phyloP scores from a whole-genome alignment of 2,113 vertebrate species.

The Odontophorus gujanensis region DNA sequence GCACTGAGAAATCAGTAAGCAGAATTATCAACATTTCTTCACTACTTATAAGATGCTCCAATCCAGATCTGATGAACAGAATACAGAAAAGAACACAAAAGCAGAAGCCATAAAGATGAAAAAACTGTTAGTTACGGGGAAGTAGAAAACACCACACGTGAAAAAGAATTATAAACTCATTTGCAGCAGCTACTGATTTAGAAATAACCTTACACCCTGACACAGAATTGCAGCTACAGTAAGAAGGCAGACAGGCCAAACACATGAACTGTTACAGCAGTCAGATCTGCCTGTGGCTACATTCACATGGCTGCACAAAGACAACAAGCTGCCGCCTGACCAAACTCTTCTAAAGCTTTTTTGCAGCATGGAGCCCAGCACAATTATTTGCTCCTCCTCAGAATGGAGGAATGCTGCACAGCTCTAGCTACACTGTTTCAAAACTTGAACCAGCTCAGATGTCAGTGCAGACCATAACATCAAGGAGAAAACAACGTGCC shows the following conservation, averaged over 20 bases:
- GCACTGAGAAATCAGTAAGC: neutral
- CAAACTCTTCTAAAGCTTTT: neutral
- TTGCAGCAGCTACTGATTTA: neutral
- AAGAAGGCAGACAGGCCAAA: neutral
- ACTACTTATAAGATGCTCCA: neutral
- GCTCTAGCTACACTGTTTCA: neutral
- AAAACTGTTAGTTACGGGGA: neutral
- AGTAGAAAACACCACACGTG: neutral
- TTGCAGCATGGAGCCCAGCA: neutral
- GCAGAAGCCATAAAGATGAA: neutral
- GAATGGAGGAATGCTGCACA: neutral
- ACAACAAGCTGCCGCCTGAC: accelerated
- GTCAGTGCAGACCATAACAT: accelerated
- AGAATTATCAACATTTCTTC: neutral
- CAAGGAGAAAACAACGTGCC: neutral
- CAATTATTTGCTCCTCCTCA: neutral
- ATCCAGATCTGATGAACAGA: neutral
- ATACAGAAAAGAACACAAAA: neutral
- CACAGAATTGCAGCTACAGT: neutral
- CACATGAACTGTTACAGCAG: neutral
- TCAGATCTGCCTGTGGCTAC: neutral
- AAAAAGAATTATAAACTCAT: neutral
- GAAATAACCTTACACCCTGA: neutral
- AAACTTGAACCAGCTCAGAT: neutral
- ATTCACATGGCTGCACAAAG: neutral